phyloP scores from a whole-genome alignment of 2,888 invertebrate species.

The Eilema depressum region DNA sequence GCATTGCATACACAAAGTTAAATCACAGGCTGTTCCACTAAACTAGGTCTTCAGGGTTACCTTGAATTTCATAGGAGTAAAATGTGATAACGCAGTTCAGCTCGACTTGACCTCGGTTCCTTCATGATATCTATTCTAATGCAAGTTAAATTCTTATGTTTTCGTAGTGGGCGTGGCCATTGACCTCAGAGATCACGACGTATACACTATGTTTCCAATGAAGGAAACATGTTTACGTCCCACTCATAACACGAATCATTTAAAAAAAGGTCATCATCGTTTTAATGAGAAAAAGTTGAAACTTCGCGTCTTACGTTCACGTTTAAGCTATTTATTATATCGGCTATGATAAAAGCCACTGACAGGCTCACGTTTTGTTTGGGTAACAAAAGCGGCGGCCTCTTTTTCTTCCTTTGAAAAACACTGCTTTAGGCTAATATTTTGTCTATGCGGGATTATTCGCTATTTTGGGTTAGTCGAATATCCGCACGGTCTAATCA shows the following conservation, averaged over 20 bases:
- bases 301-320: not conserved
- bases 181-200: not conserved
- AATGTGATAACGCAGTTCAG: not conserved
- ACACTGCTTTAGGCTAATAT: not conserved
- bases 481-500: no score
- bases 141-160: not conserved
- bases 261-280: constrained; percentile 2
- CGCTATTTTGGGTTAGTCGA: not conserved
- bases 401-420: not conserved
- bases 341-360: not conserved
- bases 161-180: not conserved
- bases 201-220: not conserved
- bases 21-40: not conserved
- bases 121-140: not conserved
- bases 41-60: not conserved
- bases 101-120: no score
- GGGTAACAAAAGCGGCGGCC: not conserved
- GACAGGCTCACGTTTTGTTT: not conserved
- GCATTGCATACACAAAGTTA: no score
- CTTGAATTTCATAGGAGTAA: not conserved
- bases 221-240: constrained; percentile 6
- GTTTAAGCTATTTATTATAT: not conserved
- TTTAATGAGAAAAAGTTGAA: not conserved
- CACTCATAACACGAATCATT: not conserved
- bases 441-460: no score